phyloP scores from a whole-genome alignment of 1,140 invertebrate species.

The Cydia fagiglandana region DNA sequence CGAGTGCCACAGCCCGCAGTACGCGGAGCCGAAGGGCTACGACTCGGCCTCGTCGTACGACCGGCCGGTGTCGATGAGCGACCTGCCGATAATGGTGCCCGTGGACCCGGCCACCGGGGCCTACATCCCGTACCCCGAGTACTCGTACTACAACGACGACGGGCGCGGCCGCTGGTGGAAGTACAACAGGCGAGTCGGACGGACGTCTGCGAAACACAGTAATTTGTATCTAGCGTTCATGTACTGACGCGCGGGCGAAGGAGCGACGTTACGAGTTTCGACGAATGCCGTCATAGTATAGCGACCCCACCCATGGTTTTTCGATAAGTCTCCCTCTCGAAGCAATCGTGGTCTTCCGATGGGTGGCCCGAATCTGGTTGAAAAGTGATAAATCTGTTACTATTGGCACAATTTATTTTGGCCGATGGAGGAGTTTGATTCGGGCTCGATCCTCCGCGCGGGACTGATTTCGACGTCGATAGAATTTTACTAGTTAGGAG shows the following conservation, averaged over 20 bases:
- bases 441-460: constrained; percentile 9
- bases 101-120: constrained; percentile 58
- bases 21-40: constrained; percentile 63
- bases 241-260: constrained; percentile 66
- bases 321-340: constrained; percentile 42
- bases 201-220: constrained; percentile 57
- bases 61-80: constrained; percentile 59
- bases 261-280: constrained; percentile 68
- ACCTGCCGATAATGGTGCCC: constrained; percentile 65
- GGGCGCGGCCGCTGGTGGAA: constrained; percentile 55
- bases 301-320: constrained; percentile 61
- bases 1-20: constrained; percentile 60
- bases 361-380: constrained; percentile 77
- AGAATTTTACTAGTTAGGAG: constrained; percentile 11
- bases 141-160: constrained; percentile 62
- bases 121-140: constrained; percentile 68
- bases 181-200: constrained; percentile 52
- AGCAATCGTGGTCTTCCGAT: constrained; percentile 56
- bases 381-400: constrained; percentile 50
- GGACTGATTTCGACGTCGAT: constrained; percentile 14
- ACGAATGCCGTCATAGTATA: constrained; percentile 72
- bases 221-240: constrained; percentile 78
- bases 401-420: constrained; percentile 72
- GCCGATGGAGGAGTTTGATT: constrained; percentile 36
- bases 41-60: constrained; percentile 58